Evolutionary conservation across 1,140 invertebrate species (phyloP).

Genomic region (Drosophila melanogaster): DNA sequence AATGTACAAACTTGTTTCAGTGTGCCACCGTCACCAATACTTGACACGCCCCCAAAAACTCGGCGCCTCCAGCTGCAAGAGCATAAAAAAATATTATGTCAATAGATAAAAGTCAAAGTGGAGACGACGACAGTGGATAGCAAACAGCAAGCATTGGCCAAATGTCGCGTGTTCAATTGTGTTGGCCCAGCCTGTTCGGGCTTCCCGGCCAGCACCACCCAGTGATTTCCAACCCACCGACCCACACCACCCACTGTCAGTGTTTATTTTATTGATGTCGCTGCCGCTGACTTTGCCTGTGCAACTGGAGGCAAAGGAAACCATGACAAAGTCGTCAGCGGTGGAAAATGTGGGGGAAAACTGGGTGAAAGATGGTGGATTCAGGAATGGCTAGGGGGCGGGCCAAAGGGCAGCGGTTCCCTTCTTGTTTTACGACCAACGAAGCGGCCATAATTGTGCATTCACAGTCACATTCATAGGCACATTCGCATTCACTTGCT

Average conservation of each 20-base stretch:
- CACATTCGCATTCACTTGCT: slow-evolving; percentile 30
- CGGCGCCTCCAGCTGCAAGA: slow-evolving; percentile 11
- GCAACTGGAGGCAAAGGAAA: slow-evolving; percentile 48
- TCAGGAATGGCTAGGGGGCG: neutral
- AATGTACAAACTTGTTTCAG: neutral
- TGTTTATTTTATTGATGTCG: slow-evolving; percentile 82
- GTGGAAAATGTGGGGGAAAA: slow-evolving; percentile 3
- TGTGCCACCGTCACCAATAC: neutral
- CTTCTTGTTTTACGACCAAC: slow-evolving; percentile 74
- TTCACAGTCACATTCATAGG: slow-evolving; percentile 54
- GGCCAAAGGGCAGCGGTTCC: slow-evolving; percentile 23
- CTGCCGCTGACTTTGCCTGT: slow-evolving; percentile 53
- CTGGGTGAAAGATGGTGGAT: slow-evolving; percentile 10
- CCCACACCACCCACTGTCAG: slow-evolving; percentile 45
- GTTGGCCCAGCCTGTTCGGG: slow-evolving; percentile 27
- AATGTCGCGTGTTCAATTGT: slow-evolving; percentile 78
- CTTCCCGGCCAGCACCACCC: slow-evolving; percentile 7
- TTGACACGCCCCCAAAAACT: slow-evolving; percentile 7
- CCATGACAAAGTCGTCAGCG: slow-evolving; percentile 64
- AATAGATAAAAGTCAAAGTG: slow-evolving; percentile 80
- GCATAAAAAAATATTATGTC: slow-evolving; percentile 79
- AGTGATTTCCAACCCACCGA: slow-evolving; percentile 2
- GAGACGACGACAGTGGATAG: slow-evolving; percentile 49
- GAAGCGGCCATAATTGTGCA: slow-evolving; percentile 80
- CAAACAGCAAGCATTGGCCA: slow-evolving; percentile 56